Percentiles rank a stretch among this genome's conserved stretches.
These are phyloP conservation scores for Amaurobius ferox DNA, from an alignment of 2,888 invertebrate genomes.

Conservation along the genomic window DNA sequence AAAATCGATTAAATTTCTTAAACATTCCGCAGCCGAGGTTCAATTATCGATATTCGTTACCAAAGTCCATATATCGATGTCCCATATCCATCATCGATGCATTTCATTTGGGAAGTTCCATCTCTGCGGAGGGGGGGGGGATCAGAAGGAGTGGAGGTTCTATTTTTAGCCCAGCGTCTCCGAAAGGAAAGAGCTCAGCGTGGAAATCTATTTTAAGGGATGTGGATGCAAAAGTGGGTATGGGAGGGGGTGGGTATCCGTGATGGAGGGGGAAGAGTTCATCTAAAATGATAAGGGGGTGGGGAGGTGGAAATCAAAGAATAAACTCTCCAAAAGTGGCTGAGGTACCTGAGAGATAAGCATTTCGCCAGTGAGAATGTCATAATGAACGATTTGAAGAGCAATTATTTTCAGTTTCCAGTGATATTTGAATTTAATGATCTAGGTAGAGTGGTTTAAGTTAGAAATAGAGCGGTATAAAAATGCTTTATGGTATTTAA, in stretches of 20 bases:
- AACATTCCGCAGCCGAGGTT: background rate
- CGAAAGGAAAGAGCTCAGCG: conserved; percentile 30
- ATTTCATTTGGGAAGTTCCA: background rate
- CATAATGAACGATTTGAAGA: no score
- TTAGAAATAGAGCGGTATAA: no score
- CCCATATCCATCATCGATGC: conserved; percentile 1
- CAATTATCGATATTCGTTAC: background rate
- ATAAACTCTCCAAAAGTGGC: no score
- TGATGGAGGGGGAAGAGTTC: conserved; percentile 29
- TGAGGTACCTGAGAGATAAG: no score
- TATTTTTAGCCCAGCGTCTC: conserved; percentile 47
- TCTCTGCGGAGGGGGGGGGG: background rate
- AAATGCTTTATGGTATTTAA: no score
- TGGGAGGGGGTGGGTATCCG: background rate
- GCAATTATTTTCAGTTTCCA: no score
- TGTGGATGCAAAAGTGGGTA: background rate
- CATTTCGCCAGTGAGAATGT: no score
- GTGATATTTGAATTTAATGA: no score
- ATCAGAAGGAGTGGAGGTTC: background rate
- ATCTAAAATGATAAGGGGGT: background rate
- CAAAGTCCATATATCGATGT: conserved; percentile 14
- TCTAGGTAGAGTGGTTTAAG: no score
- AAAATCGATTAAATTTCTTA: background rate
- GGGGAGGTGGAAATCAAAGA: background rate
- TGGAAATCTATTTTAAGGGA: conserved; percentile 49